Evolutionary conservation across 1,140 invertebrate species (phyloP), one percentile per base, ranked within the genome.

Genomic region (Lepidurus packardi): DNA sequence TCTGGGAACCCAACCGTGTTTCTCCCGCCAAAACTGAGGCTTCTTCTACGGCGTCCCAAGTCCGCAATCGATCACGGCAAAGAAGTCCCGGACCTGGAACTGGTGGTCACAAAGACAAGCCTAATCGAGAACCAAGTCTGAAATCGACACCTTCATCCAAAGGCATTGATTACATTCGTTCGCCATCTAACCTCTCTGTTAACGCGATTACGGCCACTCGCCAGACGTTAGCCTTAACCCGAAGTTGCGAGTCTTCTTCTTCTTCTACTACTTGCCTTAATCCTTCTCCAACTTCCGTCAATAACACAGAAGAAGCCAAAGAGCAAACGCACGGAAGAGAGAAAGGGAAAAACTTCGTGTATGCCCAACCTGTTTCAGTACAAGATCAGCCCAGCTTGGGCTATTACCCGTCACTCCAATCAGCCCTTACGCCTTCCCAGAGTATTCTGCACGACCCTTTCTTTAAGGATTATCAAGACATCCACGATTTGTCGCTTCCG

Each of bases 161-260:
- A 65, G 53, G 53, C 53, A 65, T 65, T 65, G 53, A 65, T 65
- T 65, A 65, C 13, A 65, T 65, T 21, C 53, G 53, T 13, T 65
- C 53, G 13, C 53, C 53, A n/a, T 65, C 53, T 21, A 65, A 65
- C 53, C 53, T 65, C 16, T 65, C 53, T 21, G 53, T 65, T 65
- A 65, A 65, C 53, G 53, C 53, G 53, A 65, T 65, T 65, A 65
- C 16, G 16, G 53, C 53, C n/a, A 65, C 53, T 13, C 53, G 53
- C 16, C 53, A n/a, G 16, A n/a, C 53, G 16, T 16, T 65, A 21
- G 53, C 53, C 53, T 65, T 65, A n/a, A 16, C 9, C 53, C 53
- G 13, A 13, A 65, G 53, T 16, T 65, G 53, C 21, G 53, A 65
- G 53, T 13, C 53, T 65, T 65, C 53, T 9, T 6, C 47, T 6